These are phyloP conservation scores for Chionomys nivalis DNA, from an alignment of 2,113 vertebrate genomes.

Conservation along the genomic window DNA sequence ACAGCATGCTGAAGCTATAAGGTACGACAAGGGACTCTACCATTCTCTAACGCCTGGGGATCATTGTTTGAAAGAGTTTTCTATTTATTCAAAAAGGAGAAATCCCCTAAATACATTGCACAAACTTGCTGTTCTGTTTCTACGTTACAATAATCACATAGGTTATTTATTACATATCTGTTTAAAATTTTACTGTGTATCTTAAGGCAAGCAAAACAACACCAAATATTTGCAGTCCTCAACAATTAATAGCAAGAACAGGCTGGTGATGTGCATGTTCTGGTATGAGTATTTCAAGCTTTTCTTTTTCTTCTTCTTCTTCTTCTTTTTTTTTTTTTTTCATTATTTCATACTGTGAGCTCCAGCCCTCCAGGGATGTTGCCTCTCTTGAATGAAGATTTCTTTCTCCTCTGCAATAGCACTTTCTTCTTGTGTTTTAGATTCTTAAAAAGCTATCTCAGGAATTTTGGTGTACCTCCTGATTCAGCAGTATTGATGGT, in stretches of 20 bases:
- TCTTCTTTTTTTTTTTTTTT: neutral
- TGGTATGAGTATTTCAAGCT: conserved; percentile 15
- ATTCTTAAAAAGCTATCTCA: conserved; percentile 76
- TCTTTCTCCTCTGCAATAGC: conserved; percentile 63
- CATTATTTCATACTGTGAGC: conserved; percentile 39
- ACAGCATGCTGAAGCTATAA: conserved; percentile 36
- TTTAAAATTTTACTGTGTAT: conserved; percentile 18
- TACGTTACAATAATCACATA: conserved; percentile 14
- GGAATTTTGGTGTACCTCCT: conserved; percentile 72
- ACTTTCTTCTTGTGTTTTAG: conserved; percentile 71
- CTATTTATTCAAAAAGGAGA: neutral
- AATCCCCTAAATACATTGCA: neutral
- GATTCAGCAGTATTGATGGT: conserved; percentile 77
- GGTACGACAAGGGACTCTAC: neutral
- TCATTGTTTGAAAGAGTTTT: neutral
- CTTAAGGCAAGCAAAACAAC: conserved; percentile 3
- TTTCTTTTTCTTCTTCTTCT: neutral
- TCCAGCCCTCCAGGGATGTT: conserved; percentile 30
- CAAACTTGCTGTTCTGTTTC: neutral
- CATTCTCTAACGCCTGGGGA: neutral
- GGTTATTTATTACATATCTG: conserved; percentile 6
- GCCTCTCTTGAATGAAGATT: conserved; percentile 37
- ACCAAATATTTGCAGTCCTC: conserved; percentile 48
- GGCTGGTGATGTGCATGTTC: neutral
- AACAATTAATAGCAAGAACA: conserved; percentile 54